Percentiles rank a stretch among this genome's conserved stretches.
Evolutionary conservation across 2,888 invertebrate genomes (phyloP).

Genomic region (Amiota mariae): DNA sequence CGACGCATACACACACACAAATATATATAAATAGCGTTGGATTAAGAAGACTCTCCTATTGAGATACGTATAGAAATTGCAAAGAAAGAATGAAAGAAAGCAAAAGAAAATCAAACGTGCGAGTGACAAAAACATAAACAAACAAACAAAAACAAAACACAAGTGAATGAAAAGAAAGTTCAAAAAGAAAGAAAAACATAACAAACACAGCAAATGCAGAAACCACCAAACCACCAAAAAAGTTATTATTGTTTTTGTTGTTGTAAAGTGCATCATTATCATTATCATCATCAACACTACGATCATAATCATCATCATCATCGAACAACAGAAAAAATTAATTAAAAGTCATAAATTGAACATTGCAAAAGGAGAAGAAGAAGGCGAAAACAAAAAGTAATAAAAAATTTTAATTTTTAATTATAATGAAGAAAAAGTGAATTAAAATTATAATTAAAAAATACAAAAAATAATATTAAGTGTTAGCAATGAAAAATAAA

Average conservation of each 20-base stretch:
- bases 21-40: no score
- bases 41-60: no score
- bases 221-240: slow-evolving; percentile 37
- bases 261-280: not conserved
- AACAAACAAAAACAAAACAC: slow-evolving; percentile 32
- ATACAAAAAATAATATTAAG: not conserved
- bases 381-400: slow-evolving; percentile 7
- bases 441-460: slow-evolving; percentile 6
- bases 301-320: no score
- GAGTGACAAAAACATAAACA: slow-evolving; percentile 22
- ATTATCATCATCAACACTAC: no score
- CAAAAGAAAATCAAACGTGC: slow-evolving; percentile 30
- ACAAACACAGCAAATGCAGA: slow-evolving; percentile 25
- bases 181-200: slow-evolving; percentile 15
- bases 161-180: slow-evolving; percentile 27
- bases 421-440: not conserved
- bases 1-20: no score
- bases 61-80: not conserved
- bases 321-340: not conserved
- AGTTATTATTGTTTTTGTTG: slow-evolving; percentile 24
- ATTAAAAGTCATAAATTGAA: slow-evolving; percentile 1
- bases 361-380: not conserved
- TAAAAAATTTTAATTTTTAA: slow-evolving; percentile 8
- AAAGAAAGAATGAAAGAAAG: slow-evolving; percentile 34
- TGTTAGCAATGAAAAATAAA: not conserved